phyloP scores from a whole-genome alignment of 2,888 invertebrate genomes.

The Hololepta plana region DNA sequence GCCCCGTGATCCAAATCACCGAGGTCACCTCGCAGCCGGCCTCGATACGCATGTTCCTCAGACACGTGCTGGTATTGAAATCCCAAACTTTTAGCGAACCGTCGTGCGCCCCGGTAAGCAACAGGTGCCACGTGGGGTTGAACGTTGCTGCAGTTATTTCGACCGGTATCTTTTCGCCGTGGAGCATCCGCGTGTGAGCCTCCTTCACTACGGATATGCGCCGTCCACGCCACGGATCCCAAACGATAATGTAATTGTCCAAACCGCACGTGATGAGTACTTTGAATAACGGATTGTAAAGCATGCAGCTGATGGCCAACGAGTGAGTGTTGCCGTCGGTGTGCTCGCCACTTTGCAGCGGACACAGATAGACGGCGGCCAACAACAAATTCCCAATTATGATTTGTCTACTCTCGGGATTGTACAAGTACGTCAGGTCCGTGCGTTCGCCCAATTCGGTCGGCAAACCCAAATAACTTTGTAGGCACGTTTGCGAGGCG shows the following conservation, averaged over 20 bases:
- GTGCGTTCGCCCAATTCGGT: constrained; percentile 40
- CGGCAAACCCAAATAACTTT: constrained; percentile 50
- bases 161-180: constrained; percentile 45
- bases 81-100: constrained; percentile 73
- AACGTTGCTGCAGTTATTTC: constrained; percentile 65
- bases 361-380: constrained; percentile 43
- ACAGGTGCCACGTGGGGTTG: constrained; percentile 51
- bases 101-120: constrained; percentile 62
- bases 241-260: constrained; percentile 66
- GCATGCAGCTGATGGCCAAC: constrained; percentile 47
- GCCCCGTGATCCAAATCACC: constrained; percentile 29
- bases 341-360: constrained; percentile 43
- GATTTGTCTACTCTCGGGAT: constrained; percentile 43
- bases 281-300: constrained; percentile 61
- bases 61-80: constrained; percentile 60
- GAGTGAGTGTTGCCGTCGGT: constrained; percentile 46
- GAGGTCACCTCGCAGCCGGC: constrained; percentile 31
- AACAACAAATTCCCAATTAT: constrained; percentile 47
- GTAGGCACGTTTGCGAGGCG: constrained; percentile 42
- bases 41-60: constrained; percentile 47
- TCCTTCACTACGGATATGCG: constrained; percentile 47
- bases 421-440: constrained; percentile 43
- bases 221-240: constrained; percentile 59
- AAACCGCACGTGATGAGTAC: constrained; percentile 58
- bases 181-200: constrained; percentile 44